Base-by-base conservation (phyloP, 2,888 invertebrate genomes). In the Atrina japonica region DNA sequence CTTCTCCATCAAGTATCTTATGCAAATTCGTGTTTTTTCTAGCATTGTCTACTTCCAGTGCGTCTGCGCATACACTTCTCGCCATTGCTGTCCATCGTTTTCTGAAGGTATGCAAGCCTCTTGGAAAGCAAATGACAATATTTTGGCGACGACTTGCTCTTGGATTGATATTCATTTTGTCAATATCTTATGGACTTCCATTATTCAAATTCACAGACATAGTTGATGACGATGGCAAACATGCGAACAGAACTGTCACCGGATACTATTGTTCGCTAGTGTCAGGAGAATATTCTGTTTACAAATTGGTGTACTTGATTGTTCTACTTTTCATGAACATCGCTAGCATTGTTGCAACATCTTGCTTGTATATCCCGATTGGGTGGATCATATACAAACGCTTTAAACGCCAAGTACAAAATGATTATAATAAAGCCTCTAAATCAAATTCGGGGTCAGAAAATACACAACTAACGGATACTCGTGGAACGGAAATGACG, bases 31-130 rank as follows among this genome's bases (percentile, higher is more conserved):
- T 55, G 30, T 27, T 66, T 16, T 66, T 47, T 25, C 30, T 30
- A 9, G 50, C 49, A 27, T 45, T 49, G 47, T 29, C 30, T 14
- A 49, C 49, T 2, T 58, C 58, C n/a, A 30, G 43, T 27, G 14
- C 40, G 1, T 66, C 66, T 3, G 66, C 58, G 1, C 9, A 35
- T 16, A 9, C 58, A 25, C 43, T 66, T 6, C 27, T 66, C n/a
- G 66, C 30, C 9, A 58, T 66, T 35, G 56, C 66, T 6, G 49
- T 58, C 11, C 47, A 58, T 5, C 23, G 58, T 30, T 66, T 58
- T 55, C 18, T 58, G n/a, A 66, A 66, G 30, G 49, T 66, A 27
- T 66, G 66, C 40, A 35, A 49, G 21, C 58, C 66, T 0, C 66
- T n/a, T 40, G 53, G 50, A 14, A 29, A 47, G 6, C 66, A 66